Base-by-base conservation (phyloP, 2,888 invertebrate species). In the Macaria liturata region DNA sequence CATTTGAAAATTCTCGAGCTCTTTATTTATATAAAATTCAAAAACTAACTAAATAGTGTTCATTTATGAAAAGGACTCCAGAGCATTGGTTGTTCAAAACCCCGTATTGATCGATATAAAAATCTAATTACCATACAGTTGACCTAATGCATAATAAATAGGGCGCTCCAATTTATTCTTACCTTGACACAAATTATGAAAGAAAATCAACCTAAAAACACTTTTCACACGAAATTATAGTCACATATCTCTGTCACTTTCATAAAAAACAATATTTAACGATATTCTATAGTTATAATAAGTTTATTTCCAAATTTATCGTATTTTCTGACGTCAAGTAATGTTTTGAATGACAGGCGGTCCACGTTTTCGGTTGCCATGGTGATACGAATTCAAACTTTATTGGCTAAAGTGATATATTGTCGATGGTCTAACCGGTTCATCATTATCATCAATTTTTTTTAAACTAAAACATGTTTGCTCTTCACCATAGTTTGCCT, bases 151-250 rank as follows among this genome's bases (percentile, higher is more conserved):
- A 66, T 64, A 61, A 58, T 61, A 58, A 57, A 60, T 62, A 49
- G 43, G 51, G 39, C 42, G 9, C 42, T 4, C 34, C 47, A 69
- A 65, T 71, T 64, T 69, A 49, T 55, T 20, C 69, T 68, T 67
- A 79, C 80, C 79, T 78, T 80, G 76, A 76, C 80, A 75, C 69
- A 66, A 51, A 8, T 71, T 67, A 48, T 45, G 47, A 54, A 69
- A 51, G 30, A 45, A 42, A 9, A 8, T 20, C 39, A 20, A n/a
- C 31, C 9, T 39, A 32, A 48, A n/a, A 4, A 5, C 55, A 59
- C 57, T 49, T 50, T 44, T 45, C 30, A 51, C 55, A 52, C 39
- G 9, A 45, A 57, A 46, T 32, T 40, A 37, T 37, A 6, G 9
- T n/a, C 5, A 43, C 48, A 52, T 42, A n/a, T 4, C n/a, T 42